Base-by-base conservation (phyloP, 2,797 vertebrate species). In the Clarias laeviceps region DNA sequence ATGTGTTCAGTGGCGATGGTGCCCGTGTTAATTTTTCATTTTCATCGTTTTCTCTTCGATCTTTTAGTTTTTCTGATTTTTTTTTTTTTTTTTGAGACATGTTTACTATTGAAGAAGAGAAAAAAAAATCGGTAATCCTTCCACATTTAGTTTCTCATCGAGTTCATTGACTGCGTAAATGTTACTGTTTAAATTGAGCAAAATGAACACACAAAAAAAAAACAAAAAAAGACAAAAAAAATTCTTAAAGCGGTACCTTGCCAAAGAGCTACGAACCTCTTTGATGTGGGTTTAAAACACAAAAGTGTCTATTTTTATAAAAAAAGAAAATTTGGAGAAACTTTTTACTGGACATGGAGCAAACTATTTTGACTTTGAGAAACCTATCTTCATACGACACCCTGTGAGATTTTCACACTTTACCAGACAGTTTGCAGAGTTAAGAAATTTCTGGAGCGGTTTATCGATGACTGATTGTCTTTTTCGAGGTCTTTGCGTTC, bases 261-360 rank as follows among this genome's bases (percentile, higher is more conserved):
- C 97, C 97, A 99, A 99, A 99, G 98, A 99, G 98, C 97, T 96
- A 97, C 97, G 95, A 97, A 96, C 97, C 97, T 99, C 97, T 99
- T 99, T 99, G 98, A 98, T 98, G 97, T 98, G 97, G 96, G 97
- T 99, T 98, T 98, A 95, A 95, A 95, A 98, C 98, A 96, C 95
- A 95, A 95, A 99, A 98, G 96, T 96, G 96, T 99, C 96, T 99
- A 99, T 99, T 98, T 98, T 99, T 99, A 97, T 99, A 96, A 96
- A 95, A 95, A 95, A 92, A 96, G 50, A 97, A 79, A 97, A 97
- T 97, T 99, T 97, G 97, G 97, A 98, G 96, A 98, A 98, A 97
- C 97, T 99, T 99, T 99, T 98, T 99, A 99, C 97, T 97, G 97
- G 96, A 98, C 97, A 97, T 98, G 97, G 97, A 98, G 97, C 97